Base-by-base conservation (phyloP, 2,888 invertebrate species). In the Arrhopalites spinosus region DNA sequence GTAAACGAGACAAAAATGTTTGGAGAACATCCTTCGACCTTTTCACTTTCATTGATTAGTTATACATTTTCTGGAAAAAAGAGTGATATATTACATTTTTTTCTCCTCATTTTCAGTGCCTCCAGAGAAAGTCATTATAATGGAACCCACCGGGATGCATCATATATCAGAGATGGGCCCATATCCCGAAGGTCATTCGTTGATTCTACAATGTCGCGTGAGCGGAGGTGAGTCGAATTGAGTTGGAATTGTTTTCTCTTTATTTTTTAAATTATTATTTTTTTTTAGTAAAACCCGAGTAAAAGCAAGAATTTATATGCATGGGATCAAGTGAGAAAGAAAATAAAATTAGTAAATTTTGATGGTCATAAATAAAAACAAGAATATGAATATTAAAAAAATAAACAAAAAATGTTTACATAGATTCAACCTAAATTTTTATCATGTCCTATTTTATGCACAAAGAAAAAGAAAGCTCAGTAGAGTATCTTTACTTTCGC, bases 51-150 rank as follows among this genome's bases (percentile, higher is more conserved):
- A 36, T 11, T 7, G 11, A 7, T 36, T 11, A 7, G 11, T 7
- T 36, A 11, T 36, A 11, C 36, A 36, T 7, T 36, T 36, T 36
- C n/a, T n/a, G n/a, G n/a, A n/a, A n/a, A n/a, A n/a, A n/a, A n/a
- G n/a, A n/a, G n/a, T n/a, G 36, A 3, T 36, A 36, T n/a, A 36
- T 36, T 3, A 36, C 36, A 3, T 36, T 36, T 36, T 36, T 36
- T 36, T 3, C 11, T 36, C 11, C 11, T 3, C 61, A 23, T 43
- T 73, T 74, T 1, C 78, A 82, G 81, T 83, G 81, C 82, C 82
- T 83, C 82, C 82, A 67, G 74, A 76, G 64, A 80, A 81, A 78
- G 81, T 81, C 75, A 77, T 79, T 70, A 83, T 83, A 56, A 80
- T 78, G 69, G 82, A 81, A 71, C 78, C 73, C 63, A 56, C 77